Base-by-base conservation (phyloP, 2,113 vertebrate species). In the Acinonyx jubatus region DNA sequence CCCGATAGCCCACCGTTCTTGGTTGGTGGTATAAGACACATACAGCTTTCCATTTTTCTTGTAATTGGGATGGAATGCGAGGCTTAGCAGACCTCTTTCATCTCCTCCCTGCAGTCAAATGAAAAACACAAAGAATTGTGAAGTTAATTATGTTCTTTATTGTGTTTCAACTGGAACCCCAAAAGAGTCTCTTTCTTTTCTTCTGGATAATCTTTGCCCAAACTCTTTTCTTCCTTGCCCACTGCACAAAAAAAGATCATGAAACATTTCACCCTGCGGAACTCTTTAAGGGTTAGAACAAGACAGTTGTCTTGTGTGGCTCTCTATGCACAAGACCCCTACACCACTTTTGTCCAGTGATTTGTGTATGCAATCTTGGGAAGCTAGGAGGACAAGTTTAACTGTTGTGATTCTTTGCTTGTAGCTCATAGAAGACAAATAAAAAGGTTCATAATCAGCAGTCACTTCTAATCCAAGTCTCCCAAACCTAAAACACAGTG, bases 61-160 rank as follows among this genome's bases (percentile, higher is more conserved):
- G 99, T 99, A 99, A 99, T 99, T 99, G 99, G 99, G 99, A 98
- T 99, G 99, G 99, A 99, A 99, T 99, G 99, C 99, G 99, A 99
- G 99, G 99, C 99, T 99, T 99, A 99, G 99, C 98, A 99, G 99
- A 98, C 99, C 99, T 99, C 99, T 99, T 99, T 99, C 99, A 99
- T 99, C 99, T 99, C 99, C 99, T 98, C 99, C 99, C 99, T 99
- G 99, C 99, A 99, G 99, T 99, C 99, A 99, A 99, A 99, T 99
- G 99, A 99, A 99, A 99, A 99, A 99, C 99, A 99, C 99, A 99
- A 99, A 99, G 99, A 99, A 99, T 99, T 98, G 99, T 99, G 99
- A 99, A 99, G 99, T 99, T 99, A 99, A 99, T 99, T 99, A 99
- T 99, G 99, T 99, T 99, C 99, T 99, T 99, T 98, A 99, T 99